Conservation (phyloP, 2,888 invertebrate species). For the Drosophila sordidapex region DNA sequence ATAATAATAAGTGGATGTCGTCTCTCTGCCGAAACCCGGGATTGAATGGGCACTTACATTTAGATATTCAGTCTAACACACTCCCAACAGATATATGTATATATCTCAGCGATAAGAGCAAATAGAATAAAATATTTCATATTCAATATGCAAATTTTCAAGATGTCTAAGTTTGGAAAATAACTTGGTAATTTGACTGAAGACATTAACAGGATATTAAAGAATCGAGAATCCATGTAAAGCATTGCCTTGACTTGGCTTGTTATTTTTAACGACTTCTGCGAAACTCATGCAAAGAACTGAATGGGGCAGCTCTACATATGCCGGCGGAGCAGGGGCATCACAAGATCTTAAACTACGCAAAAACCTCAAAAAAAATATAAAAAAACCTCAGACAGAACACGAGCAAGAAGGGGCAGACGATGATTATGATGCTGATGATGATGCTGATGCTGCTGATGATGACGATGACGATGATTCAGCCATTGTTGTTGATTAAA, state of each 20-base stretch:
- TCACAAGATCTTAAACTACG: constrained; percentile 10
- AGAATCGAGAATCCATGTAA: neutral
- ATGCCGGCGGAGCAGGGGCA: constrained; percentile 12
- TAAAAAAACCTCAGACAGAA: neutral
- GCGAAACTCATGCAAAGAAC: constrained; percentile 46
- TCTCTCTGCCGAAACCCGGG: constrained; percentile 88
- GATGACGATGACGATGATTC: constrained; percentile 24
- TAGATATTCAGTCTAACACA: constrained; percentile 92
- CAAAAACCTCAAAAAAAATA: constrained; percentile 10
- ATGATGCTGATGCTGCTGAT: neutral
- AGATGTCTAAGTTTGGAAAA: neutral
- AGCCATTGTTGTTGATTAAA: constrained; percentile 23
- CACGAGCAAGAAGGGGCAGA: neutral
- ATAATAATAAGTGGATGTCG: neutral
- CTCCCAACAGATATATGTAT: constrained; percentile 88
- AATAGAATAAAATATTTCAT: neutral
- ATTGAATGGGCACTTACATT: constrained; percentile 89
- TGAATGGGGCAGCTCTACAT: constrained; percentile 6
- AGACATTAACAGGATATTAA: constrained; percentile 7
- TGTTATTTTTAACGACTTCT: constrained; percentile 54
- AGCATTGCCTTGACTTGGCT: constrained; percentile 3
- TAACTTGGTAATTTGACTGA: neutral
- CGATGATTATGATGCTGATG: constrained; percentile 1
- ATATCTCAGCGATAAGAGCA: neutral
- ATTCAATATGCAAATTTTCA: neutral